Conservation (phyloP, 2,113 vertebrate genomes). For the Archilochus colubris region DNA sequence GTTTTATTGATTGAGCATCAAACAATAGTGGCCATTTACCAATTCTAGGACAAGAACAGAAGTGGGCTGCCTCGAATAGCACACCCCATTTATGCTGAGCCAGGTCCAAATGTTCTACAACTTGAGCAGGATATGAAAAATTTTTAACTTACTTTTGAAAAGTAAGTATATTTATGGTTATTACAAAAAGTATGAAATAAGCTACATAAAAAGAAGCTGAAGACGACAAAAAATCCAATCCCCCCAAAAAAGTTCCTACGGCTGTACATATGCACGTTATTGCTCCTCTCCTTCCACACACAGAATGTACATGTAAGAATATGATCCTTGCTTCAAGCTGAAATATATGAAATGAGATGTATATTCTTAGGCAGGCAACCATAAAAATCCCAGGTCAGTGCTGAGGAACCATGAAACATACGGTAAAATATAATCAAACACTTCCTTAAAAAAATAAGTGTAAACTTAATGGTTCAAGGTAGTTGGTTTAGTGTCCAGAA, state of each 20-base stretch:
- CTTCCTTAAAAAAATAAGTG: slow-evolving; percentile 6
- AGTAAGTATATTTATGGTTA: background rate
- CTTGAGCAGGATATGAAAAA: background rate
- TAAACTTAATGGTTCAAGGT: background rate
- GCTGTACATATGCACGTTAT: background rate
- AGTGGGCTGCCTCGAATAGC: background rate
- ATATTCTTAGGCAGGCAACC: slow-evolving; percentile 5
- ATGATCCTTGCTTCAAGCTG: background rate
- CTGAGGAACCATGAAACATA: background rate
- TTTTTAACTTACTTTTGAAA: background rate
- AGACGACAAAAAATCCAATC: background rate
- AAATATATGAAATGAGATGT: background rate
- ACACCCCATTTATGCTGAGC: background rate
- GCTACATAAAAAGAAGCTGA: background rate
- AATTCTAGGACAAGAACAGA: background rate
- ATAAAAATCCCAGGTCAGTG: slow-evolving; percentile 15
- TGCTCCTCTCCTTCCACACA: background rate
- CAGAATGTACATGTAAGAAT: background rate
- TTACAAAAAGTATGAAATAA: background rate
- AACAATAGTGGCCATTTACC: background rate
- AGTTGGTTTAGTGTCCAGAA: background rate
- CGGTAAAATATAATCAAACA: background rate
- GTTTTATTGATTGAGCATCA: background rate
- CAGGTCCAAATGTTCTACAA: background rate
- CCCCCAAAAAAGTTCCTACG: background rate